Evolutionary conservation across 2,113 vertebrate species (phyloP).

Genomic region (Pyxicephalus adspersus): DNA sequence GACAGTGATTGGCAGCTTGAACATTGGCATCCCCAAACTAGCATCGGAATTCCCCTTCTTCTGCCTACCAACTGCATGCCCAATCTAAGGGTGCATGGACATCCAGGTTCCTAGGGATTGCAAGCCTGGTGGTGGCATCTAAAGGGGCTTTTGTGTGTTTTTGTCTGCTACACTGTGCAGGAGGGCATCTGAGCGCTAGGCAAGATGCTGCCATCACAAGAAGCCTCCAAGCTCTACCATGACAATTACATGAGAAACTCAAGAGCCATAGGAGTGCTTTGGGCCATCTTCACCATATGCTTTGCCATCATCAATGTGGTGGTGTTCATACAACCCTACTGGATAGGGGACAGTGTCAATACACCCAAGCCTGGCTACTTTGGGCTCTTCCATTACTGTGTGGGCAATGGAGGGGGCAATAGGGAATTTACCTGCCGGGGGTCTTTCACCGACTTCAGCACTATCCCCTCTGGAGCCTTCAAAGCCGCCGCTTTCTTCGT

Average conservation of each 20-base stretch:
- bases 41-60: slow-evolving; percentile 1
- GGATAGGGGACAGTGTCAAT: slow-evolving; percentile 95
- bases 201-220: slow-evolving; percentile 93
- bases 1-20: slow-evolving; percentile 33
- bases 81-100: not conserved
- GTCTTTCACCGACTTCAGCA: slow-evolving; percentile 93
- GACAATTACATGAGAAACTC: slow-evolving; percentile 93
- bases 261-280: slow-evolving; percentile 90
- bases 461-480: slow-evolving; percentile 93
- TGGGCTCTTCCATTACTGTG: slow-evolving; percentile 95
- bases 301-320: slow-evolving; percentile 98
- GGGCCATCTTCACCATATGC: slow-evolving; percentile 98
- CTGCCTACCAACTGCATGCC: slow-evolving; percentile 20
- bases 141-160: not conserved
- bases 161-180: not conserved
- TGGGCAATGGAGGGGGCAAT: slow-evolving; percentile 85
- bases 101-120: not conserved
- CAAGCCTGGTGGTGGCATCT: not conserved
- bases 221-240: slow-evolving; percentile 96
- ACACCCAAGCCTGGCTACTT: slow-evolving; percentile 94
- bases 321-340: slow-evolving; percentile 97
- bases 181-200: slow-evolving; percentile 32
- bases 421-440: slow-evolving; percentile 90
- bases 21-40: slow-evolving; percentile 9
- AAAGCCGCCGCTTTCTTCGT: slow-evolving; percentile 94